Evolutionary conservation across 2,113 vertebrate genomes (phyloP).

Genomic region (Apteryx owenii): DNA sequence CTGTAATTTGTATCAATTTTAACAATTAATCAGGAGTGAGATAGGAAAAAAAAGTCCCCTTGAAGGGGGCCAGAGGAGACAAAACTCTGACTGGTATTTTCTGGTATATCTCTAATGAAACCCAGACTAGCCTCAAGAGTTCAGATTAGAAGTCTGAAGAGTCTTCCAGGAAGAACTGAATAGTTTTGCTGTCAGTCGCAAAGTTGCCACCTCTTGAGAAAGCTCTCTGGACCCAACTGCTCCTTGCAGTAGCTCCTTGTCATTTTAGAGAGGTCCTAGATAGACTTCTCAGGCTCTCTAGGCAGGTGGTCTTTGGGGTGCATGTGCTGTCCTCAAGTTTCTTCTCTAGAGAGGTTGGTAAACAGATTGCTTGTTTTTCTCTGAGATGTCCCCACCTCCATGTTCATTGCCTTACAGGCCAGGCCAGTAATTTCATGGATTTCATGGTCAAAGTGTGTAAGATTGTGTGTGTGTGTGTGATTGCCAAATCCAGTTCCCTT

Average conservation of each 20-base stretch:
- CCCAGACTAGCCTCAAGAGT: background rate
- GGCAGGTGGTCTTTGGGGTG: background rate
- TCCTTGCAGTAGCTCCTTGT: fast-evolving
- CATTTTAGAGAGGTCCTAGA: background rate
- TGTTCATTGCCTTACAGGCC: background rate
- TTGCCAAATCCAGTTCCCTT: background rate
- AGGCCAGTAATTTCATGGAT: background rate
- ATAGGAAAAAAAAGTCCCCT: background rate
- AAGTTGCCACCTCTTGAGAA: background rate
- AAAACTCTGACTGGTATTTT: background rate
- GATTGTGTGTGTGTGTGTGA: background rate
- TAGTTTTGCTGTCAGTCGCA: background rate
- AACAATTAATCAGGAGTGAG: background rate
- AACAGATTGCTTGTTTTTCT: background rate
- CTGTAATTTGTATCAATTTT: background rate
- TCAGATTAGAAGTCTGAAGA: background rate
- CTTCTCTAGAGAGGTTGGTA: background rate
- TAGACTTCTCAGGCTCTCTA: too few relatives aligned
- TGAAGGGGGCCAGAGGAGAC: background rate
- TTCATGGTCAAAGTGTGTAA: background rate
- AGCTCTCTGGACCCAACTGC: background rate
- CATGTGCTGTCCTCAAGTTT: background rate
- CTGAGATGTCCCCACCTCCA: background rate
- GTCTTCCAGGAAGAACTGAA: background rate
- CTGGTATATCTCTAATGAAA: background rate